Evolutionary conservation across 2,888 invertebrate genomes (phyloP), one percentile per base, ranked within the genome.

Genomic region (Pachycephus smyrnensis): DNA sequence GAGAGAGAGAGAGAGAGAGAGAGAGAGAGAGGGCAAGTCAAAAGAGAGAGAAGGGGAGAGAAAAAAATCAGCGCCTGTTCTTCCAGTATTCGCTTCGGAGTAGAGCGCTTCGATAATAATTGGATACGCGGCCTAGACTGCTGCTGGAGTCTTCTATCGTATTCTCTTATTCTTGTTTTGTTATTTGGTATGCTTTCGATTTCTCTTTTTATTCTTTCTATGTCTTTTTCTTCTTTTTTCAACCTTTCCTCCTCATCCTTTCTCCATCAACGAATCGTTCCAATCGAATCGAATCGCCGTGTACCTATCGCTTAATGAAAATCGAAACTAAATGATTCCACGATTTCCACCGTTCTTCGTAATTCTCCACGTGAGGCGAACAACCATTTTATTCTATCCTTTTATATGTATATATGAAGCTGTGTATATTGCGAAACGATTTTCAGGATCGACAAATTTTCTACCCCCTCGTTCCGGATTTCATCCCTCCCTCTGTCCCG

Each of bases 401-500:
- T 55, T 1, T 55, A 55, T 55, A 9, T 23, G 23, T 55, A 6
- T 35, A 55, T 55, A 40, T 15, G 6, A 6, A 23, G 40, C 23
- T 55, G 23, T 23, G 40, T 55, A 55, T 6, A 55, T 55, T 55
- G 23, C 40, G 23, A 55, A 55, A 55, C 40, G 40, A 55, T 55
- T 55, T 55, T 55, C 40, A 55, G 40, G 40, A 55, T 55, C 40
- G 40, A 55, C 40, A 55, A 55, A 55, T 55, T 55, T 55, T 55
- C 40, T 55, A 23, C 40, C 40, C 40, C 23, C 40, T 55, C 23
- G 40, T 55, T 55, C 36, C 75, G 69, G 35, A 69, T 84, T 85
- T 86, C 85, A 85, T 84, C 86, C 85, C 84, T 84, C 75, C 74
- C 33, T 86, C 85, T 85, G 84, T 80, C 81, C 83, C 71, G 32